Evolutionary conservation across 2,113 vertebrate genomes (phyloP).

Genomic region (Rallus limicola): DNA sequence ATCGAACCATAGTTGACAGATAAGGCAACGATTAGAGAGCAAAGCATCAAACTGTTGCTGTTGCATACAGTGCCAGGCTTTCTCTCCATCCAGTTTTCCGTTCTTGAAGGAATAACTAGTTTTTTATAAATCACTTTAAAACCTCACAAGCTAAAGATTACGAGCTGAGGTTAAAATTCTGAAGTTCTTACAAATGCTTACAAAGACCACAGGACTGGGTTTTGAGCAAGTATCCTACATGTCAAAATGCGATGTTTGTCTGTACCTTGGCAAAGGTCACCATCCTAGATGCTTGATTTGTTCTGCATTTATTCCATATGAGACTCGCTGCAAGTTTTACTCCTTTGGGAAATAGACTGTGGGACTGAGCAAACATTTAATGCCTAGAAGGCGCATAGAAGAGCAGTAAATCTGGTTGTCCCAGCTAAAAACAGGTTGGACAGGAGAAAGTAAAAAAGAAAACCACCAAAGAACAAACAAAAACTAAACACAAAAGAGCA

Average conservation of each 20-base stretch:
- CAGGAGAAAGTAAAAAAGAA: background rate
- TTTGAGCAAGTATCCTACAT: background rate
- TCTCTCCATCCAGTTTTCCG: background rate
- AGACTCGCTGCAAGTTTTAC: background rate
- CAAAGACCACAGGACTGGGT: background rate
- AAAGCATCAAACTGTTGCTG: background rate
- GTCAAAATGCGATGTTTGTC: background rate
- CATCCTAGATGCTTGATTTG: background rate
- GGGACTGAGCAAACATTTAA: background rate
- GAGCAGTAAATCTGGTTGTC: background rate
- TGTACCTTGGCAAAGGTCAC: background rate
- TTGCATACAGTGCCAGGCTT: background rate
- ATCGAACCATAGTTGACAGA: background rate
- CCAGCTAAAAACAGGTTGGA: background rate
- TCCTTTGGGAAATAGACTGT: background rate
- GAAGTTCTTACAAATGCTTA: background rate
- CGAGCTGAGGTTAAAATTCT: background rate
- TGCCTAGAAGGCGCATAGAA: background rate
- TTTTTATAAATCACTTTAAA: background rate
- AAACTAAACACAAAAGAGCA: background rate
- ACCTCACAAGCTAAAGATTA: background rate
- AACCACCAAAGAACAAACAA: no score
- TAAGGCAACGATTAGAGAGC: background rate
- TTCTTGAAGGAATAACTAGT: background rate
- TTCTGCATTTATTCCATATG: background rate